Evolutionary conservation across 1,140 invertebrate species (phyloP).

Genomic region (Battus philenor): DNA sequence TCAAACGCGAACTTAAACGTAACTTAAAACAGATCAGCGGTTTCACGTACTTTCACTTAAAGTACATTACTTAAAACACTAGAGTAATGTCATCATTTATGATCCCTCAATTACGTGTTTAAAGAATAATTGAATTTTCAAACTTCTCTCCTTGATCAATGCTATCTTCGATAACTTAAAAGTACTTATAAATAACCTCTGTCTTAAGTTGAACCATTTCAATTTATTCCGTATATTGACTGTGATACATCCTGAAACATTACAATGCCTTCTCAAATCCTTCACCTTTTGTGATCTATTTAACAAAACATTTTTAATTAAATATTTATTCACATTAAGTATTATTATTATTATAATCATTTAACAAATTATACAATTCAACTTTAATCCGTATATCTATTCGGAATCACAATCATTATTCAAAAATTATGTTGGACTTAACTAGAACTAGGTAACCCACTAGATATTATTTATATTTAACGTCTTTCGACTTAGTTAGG

Average conservation of each 20-base stretch:
- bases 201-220: too few relatives aligned
- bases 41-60: too few relatives aligned
- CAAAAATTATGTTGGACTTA: slow-evolving; percentile 56
- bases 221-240: too few relatives aligned
- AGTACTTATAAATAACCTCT: too few relatives aligned
- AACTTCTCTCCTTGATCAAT: too few relatives aligned
- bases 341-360: slow-evolving; percentile 55
- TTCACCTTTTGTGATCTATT: too few relatives aligned
- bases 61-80: slow-evolving; percentile 55
- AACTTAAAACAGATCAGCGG: slow-evolving; percentile 35
- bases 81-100: slow-evolving; percentile 53
- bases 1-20: slow-evolving; percentile 27
- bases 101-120: slow-evolving; percentile 55
- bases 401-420: slow-evolving; percentile 68
- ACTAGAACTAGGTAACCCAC: slow-evolving; percentile 43
- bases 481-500: slow-evolving; percentile 60
- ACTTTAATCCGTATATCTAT: slow-evolving; percentile 65
- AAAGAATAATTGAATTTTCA: slow-evolving; percentile 3
- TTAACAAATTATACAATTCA: slow-evolving; percentile 65
- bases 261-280: too few relatives aligned
- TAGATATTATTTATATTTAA: slow-evolving; percentile 47
- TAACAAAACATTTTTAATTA: slow-evolving; percentile 37
- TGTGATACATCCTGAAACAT: too few relatives aligned
- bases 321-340: slow-evolving; percentile 51
- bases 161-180: too few relatives aligned